phyloP scores from a whole-genome alignment of 1,140 invertebrate species.

The Meloidogyne exigua region DNA sequence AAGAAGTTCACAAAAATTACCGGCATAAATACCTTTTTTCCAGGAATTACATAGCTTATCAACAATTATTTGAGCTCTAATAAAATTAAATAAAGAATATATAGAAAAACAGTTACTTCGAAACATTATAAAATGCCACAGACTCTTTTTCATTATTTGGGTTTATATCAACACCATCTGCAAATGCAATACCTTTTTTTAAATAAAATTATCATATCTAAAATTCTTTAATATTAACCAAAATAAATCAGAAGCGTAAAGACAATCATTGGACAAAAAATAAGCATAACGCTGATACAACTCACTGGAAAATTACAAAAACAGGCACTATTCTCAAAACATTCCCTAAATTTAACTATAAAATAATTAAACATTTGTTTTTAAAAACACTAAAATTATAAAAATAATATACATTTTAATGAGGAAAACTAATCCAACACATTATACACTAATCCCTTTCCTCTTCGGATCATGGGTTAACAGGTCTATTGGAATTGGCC shows the following conservation, averaged over 20 bases:
- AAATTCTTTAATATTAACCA: background rate
- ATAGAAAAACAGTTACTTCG: background rate
- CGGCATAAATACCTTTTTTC: conserved; percentile 38
- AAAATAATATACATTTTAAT: too few species aligned
- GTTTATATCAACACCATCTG: background rate
- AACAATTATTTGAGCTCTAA: conserved; percentile 51
- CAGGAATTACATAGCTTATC: conserved; percentile 47
- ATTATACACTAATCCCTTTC: background rate
- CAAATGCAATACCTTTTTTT: background rate
- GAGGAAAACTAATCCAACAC: background rate
- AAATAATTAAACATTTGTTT: background rate
- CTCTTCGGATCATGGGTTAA: background rate
- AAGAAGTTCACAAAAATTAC: conserved; percentile 51
- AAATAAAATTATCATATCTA: background rate
- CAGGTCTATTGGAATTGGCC: background rate
- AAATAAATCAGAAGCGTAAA: background rate
- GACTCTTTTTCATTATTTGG: background rate
- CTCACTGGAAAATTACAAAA: background rate
- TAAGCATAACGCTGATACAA: background rate
- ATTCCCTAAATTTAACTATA: background rate
- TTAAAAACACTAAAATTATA: background rate
- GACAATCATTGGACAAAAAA: background rate
- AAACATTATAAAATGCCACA: background rate
- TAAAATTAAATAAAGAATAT: background rate
- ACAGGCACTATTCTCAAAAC: background rate